phyloP scores from a whole-genome alignment of 2,888 invertebrate species.

The Sisyra terminalis region DNA sequence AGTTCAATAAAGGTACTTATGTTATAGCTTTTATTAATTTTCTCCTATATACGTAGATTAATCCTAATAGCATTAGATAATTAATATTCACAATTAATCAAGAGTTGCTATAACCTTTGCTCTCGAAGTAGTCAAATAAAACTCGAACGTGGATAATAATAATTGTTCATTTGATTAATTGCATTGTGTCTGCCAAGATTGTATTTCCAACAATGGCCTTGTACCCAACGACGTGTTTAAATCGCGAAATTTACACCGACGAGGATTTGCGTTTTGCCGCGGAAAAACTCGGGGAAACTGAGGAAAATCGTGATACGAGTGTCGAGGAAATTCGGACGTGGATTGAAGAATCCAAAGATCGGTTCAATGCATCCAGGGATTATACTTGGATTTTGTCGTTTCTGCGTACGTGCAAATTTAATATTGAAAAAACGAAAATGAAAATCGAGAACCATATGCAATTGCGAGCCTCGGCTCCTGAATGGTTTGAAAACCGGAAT shows the following conservation, averaged over 20 bases:
- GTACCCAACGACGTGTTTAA: too few species aligned
- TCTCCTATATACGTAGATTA: too few species aligned
- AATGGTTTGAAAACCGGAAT: constrained; percentile 44
- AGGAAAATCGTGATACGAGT: constrained; percentile 15
- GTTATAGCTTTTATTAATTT: too few species aligned
- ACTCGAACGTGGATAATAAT: too few species aligned
- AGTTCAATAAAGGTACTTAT: too few species aligned
- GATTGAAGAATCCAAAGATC: constrained; percentile 24
- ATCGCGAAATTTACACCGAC: constrained; percentile 6
- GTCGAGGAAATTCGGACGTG: constrained; percentile 24
- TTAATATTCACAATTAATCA: too few species aligned
- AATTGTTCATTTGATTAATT: too few species aligned
- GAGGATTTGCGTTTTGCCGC: constrained; percentile 16
- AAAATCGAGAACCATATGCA: constrained; percentile 39
- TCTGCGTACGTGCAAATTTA: constrained; percentile 41
- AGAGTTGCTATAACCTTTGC: too few species aligned
- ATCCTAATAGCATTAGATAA: too few species aligned
- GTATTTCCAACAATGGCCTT: too few species aligned
- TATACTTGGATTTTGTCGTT: constrained; percentile 35
- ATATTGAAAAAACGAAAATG: constrained; percentile 35
- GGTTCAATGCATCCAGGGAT: constrained; percentile 28
- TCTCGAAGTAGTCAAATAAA: too few species aligned
- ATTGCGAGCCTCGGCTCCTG: constrained; percentile 33
- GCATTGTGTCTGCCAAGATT: too few species aligned
- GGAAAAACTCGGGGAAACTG: constrained; percentile 21